Conservation (phyloP, 2,113 vertebrate species). For the Meleagris gallopavo region DNA sequence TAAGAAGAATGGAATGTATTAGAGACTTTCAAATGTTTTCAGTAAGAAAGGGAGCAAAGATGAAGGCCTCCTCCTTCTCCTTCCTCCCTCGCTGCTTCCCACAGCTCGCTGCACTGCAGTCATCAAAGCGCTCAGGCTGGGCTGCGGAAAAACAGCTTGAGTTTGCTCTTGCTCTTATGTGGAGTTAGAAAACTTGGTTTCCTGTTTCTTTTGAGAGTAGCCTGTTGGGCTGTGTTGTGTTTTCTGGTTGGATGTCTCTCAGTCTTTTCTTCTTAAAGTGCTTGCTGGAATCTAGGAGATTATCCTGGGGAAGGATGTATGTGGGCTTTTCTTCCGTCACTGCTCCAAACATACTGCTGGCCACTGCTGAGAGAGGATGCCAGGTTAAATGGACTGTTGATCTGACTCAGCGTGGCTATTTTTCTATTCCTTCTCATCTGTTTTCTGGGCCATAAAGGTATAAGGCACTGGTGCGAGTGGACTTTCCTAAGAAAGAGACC, state of each 20-base stretch:
- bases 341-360: neutral
- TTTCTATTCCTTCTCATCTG: neutral
- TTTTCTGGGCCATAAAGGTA: neutral
- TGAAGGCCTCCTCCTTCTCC: neutral
- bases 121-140: accelerated
- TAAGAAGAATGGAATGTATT: conserved; percentile 7
- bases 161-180: neutral
- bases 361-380: neutral
- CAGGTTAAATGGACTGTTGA: neutral
- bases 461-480: neutral
- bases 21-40: neutral
- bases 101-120: accelerated
- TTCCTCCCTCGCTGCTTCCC: neutral
- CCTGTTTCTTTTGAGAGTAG: neutral
- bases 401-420: neutral
- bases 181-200: neutral
- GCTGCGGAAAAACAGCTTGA: neutral
- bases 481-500: neutral
- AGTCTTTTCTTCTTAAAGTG: neutral
- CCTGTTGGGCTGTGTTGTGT: neutral
- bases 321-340: neutral
- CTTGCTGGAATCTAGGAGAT: neutral
- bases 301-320: neutral
- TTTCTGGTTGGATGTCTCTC: neutral
- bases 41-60: conserved; percentile 11